Percentiles rank a stretch among this genome's conserved stretches.
These are phyloP conservation scores for Venustoraphidia nigricollis DNA, from an alignment of 2,888 invertebrate genomes.

Conservation along the genomic window DNA sequence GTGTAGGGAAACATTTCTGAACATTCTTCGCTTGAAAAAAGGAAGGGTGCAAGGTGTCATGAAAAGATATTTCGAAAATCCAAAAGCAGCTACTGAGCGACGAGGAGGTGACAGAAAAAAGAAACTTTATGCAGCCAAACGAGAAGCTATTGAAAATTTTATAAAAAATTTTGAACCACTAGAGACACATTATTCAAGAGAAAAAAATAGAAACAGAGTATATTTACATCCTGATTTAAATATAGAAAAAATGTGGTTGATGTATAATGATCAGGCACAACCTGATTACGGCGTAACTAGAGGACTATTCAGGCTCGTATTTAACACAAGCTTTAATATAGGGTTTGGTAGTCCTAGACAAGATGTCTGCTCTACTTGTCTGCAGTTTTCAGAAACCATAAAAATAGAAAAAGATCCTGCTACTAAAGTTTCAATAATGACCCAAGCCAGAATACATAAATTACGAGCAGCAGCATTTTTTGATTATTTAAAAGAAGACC, in stretches of 20 bases:
- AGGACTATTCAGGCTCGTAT: conserved; percentile 10
- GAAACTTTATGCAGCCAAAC: conserved; percentile 2
- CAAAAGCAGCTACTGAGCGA: conserved; percentile 3
- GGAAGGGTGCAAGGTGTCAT: conserved; percentile 5
- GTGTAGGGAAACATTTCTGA: conserved; percentile 5
- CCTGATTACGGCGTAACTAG: conserved; percentile 3
- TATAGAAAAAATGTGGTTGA: conserved; percentile 9
- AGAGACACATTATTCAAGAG: conserved; percentile 15
- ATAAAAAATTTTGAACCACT: background rate
- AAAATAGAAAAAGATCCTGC: conserved; percentile 2
- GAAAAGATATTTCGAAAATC: conserved; percentile 4
- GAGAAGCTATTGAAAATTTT: background rate
- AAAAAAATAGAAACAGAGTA: conserved; percentile 4
- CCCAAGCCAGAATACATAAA: conserved; percentile 11
- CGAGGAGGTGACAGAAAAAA: too few species aligned
- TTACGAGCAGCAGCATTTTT: conserved; percentile 14
- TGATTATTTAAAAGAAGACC: conserved; percentile 10
- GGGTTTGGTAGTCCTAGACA: conserved; percentile 10
- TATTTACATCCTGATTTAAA: conserved; percentile 11
- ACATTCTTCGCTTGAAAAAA: conserved; percentile 7
- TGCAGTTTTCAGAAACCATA: conserved; percentile 4
- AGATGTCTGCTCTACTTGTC: conserved; percentile 9
- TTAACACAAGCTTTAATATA: conserved; percentile 12
- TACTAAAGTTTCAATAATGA: conserved; percentile 5
- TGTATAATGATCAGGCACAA: conserved; percentile 4